Base-by-base conservation (phyloP, 2,888 invertebrate genomes). In the Caenorhabditis auriculariae region DNA sequence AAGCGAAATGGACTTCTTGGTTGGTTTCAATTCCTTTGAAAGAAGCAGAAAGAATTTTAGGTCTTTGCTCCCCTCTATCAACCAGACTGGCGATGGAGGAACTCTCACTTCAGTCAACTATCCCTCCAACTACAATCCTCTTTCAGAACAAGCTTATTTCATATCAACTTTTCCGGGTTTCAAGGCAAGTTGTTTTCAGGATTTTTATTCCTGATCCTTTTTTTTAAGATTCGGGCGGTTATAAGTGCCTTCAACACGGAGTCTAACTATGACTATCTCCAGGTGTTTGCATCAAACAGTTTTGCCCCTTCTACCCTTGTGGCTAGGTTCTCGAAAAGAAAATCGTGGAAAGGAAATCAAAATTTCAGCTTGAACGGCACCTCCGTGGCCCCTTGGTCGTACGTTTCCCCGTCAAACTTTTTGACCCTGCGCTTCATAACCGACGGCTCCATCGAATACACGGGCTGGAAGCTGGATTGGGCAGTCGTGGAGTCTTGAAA, bases 31-130 rank as follows among this genome's bases (percentile, higher is more conserved):
- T 12, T 19, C 17, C 9, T 1, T 1, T n/a, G 9, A 41, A 19
- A 41, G 9, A 41, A 41, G 9, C 9, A 1, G 9, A n/a, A 41
- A 9, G 9, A 9, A 15, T 15, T 41, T 41, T 19, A n/a, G 41
- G 17, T n/a, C 1, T 15, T n/a, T 9, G 9, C 15, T 9, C 49
- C 54, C 57, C n/a, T 23, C 26, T 1, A 58, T 62, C n/a, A 29
- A 19, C 3, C 57, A 57, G 24, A 29, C 6, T 23, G 86, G 88
- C 1, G 89, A 93, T 0, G 86, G 87, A 55, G 73, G 94, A 2
- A 88, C 88, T 67, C 89, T 93, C 66, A 88, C 88, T 59, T 91
- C 91, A 77, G 93, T 93, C 0, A 92, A 92, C 83, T 93, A 90
- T 82, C 93, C 93, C 0, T 89, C 90, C 69, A 46, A 60, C 54